Percentiles rank a stretch among this genome's conserved stretches.
These are phyloP conservation scores for Xenops minutus DNA, from an alignment of 2,797 vertebrate genomes.

Conservation along the genomic window DNA sequence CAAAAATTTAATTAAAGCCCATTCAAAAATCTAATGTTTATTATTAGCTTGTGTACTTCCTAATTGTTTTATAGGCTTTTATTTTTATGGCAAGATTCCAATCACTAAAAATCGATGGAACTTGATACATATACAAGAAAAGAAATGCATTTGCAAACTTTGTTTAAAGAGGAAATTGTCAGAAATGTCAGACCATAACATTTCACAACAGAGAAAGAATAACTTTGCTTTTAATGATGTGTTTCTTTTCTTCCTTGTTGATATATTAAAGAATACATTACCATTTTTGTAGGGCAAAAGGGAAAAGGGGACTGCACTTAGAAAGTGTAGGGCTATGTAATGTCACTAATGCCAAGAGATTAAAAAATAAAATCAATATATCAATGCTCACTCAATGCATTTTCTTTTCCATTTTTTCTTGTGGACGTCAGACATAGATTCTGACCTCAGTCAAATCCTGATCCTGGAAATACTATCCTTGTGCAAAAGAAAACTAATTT, in stretches of 20 bases:
- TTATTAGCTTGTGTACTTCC: conserved; percentile 67
- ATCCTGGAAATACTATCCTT: neutral
- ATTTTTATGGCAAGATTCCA: conserved; percentile 55
- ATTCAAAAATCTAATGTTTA: conserved; percentile 68
- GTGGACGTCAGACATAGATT: neutral
- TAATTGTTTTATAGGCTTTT: conserved; percentile 73
- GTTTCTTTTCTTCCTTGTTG: neutral
- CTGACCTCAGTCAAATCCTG: neutral
- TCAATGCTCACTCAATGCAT: neutral
- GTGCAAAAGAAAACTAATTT: neutral
- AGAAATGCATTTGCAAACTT: conserved; percentile 45
- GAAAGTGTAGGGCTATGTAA: neutral
- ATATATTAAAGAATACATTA: conserved; percentile 4
- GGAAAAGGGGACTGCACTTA: neutral
- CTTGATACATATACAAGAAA: conserved; percentile 11
- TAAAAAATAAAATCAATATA: conserved; percentile 24
- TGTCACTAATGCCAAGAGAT: neutral
- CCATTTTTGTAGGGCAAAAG: neutral
- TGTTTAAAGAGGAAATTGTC: conserved; percentile 45
- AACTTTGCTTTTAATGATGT: neutral
- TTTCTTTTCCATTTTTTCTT: neutral
- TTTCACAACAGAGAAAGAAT: conserved; percentile 28
- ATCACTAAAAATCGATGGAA: conserved; percentile 5
- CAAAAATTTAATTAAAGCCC: conserved; percentile 70
- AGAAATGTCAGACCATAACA: conserved; percentile 44